Conservation (phyloP, 2,888 invertebrate genomes). For the Acrobasis repandana region DNA sequence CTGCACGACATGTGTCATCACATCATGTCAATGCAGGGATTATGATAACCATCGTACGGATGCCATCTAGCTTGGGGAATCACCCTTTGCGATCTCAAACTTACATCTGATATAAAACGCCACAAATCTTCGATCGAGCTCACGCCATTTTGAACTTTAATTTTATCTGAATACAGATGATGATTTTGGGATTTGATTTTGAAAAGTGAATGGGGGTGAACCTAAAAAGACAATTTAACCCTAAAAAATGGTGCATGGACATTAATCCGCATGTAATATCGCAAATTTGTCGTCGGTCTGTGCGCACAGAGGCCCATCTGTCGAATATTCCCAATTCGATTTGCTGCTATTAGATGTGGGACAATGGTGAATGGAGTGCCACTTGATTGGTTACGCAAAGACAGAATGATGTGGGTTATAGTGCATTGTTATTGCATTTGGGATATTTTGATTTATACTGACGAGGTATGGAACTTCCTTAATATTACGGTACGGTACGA, state of each 20-base stretch:
- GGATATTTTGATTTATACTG: constrained; percentile 5
- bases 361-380: constrained; percentile 46
- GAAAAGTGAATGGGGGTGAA: constrained; percentile 57
- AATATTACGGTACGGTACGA: neutral
- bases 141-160: constrained; percentile 42
- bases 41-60: constrained; percentile 82
- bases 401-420: constrained; percentile 37
- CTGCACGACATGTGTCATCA: constrained; percentile 82
- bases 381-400: constrained; percentile 54
- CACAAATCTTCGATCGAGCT: constrained; percentile 37
- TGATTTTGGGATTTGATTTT: constrained; percentile 30
- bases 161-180: constrained; percentile 30
- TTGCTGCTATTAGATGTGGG: constrained; percentile 65
- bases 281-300: constrained; percentile 80
- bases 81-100: constrained; percentile 77
- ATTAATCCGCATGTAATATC: constrained; percentile 83
- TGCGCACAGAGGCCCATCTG: constrained; percentile 64
- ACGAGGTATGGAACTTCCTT: neutral
- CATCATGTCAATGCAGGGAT: constrained; percentile 82
- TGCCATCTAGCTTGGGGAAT: constrained; percentile 78
- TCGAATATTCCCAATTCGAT: constrained; percentile 70
- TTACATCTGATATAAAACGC: constrained; percentile 48
- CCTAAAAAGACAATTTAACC: constrained; percentile 81
- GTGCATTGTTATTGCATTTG: neutral
- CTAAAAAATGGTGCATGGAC: constrained; percentile 79